Conservation (phyloP, 2,888 invertebrate species). For the Parnassius orleans region DNA sequence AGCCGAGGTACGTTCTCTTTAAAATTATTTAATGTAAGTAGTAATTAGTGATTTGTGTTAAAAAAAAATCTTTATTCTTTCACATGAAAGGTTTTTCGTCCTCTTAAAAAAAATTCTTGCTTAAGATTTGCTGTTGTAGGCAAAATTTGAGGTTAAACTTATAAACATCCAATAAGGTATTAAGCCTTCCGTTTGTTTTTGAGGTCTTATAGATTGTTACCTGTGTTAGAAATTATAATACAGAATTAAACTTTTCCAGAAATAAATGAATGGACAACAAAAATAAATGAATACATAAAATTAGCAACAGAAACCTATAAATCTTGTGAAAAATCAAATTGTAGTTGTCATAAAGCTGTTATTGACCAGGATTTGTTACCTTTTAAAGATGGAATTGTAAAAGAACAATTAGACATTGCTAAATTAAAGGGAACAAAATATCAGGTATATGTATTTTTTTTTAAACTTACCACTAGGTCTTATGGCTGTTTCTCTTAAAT, state of each 20-base stretch:
- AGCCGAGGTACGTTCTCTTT: slow-evolving; percentile 15
- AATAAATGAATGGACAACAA: slow-evolving; percentile 63
- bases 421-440: slow-evolving; percentile 66
- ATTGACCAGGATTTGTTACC: slow-evolving; percentile 85
- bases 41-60: background rate
- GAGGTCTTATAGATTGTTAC: too few species aligned
- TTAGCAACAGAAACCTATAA: slow-evolving; percentile 72
- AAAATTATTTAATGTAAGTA: background rate
- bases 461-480: too few species aligned
- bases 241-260: slow-evolving; percentile 51
- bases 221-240: background rate
- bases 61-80: background rate
- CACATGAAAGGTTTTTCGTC: too few species aligned
- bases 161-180: too few species aligned
- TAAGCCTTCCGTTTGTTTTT: too few species aligned
- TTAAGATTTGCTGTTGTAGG: too few species aligned
- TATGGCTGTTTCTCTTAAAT: too few species aligned
- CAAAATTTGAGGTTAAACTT: too few species aligned
- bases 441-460: slow-evolving; percentile 48
- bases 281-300: slow-evolving; percentile 67
- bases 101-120: too few species aligned
- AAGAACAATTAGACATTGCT: slow-evolving; percentile 82
- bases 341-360: slow-evolving; percentile 83
- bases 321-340: slow-evolving; percentile 80
- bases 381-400: slow-evolving; percentile 87